These are phyloP conservation scores for Drosophila cardini DNA, from an alignment of 1,140 invertebrate genomes.

Conservation along the genomic window DNA sequence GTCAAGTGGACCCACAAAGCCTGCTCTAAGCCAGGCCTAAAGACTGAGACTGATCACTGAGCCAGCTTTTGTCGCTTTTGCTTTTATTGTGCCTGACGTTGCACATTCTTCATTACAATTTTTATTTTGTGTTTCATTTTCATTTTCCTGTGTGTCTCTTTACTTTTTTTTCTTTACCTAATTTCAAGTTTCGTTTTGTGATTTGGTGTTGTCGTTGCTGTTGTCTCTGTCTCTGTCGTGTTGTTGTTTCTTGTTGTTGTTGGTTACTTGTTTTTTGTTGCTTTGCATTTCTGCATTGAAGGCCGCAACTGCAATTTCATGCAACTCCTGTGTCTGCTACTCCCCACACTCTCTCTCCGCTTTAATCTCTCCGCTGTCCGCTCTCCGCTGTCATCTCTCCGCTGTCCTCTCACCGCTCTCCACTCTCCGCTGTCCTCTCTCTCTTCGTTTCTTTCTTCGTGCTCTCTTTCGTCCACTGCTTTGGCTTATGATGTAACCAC, in stretches of 20 bases:
- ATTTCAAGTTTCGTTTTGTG: constrained; percentile 66
- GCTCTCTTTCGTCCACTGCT: not conserved
- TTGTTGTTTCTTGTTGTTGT: constrained; percentile 30
- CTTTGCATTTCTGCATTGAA: constrained; percentile 32
- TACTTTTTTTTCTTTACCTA: constrained; percentile 62
- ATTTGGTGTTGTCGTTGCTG: constrained; percentile 57
- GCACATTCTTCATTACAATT: constrained; percentile 73
- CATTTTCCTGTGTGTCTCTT: constrained; percentile 31
- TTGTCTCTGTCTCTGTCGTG: constrained; percentile 17
- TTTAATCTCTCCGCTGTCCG: not conserved
- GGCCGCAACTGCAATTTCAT: constrained; percentile 59
- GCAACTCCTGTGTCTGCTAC: constrained; percentile 41
- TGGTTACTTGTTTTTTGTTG: constrained; percentile 15
- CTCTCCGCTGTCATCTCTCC: no score
- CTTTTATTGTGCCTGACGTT: constrained; percentile 57
- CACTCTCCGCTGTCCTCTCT: not conserved
- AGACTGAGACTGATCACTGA: not conserved
- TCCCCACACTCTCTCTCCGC: constrained; percentile 14
- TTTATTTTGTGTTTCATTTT: constrained; percentile 41
- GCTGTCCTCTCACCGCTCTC: constrained; percentile 11
- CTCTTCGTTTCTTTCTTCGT: no score
- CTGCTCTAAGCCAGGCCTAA: constrained; percentile 20
- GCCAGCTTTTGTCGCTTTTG: constrained; percentile 6
- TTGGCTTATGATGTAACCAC: constrained; percentile 54
- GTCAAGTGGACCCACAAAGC: constrained; percentile 44